Base-by-base conservation (phyloP, 2,888 invertebrate species). In the Clostera curtula region DNA sequence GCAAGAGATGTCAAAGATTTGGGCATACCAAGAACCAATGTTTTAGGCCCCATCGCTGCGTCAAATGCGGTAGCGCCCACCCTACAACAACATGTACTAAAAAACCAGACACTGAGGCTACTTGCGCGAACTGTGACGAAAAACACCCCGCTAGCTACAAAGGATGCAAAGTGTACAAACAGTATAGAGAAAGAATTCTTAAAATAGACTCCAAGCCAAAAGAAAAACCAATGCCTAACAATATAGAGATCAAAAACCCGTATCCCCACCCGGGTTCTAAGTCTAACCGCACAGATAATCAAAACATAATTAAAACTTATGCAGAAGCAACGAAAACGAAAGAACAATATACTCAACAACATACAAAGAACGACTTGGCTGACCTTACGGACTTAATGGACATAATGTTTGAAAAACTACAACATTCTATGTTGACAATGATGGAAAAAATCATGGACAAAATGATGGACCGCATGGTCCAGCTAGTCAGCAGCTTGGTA, bases 11-110 rank as follows among this genome's bases (percentile, higher is more conserved):
- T 18, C 45, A 49, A 27, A 29, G 38, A 26, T 49, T 40, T 19
- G 45, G 45, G 3, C 47, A 45, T 16, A 26, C 40, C 6, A 43
- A 49, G 29, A 46, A 46, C 14, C 37, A 43, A 24, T 46, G 46
- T 19, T 24, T 21, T 17, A 28, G 49, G 25, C 41, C 46, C 1
- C 42, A 20, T 17, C 16, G 42, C 6, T 49, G 42, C n/a, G n/a
- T 49, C 3, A 49, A 49, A 30, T 49, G 45, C 19, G 45, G 32
- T 4, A 22, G 31, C 3, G 27, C 22, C 33, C 15, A 15, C 6
- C 15, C 15, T 15, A 15, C 15, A 4, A 15, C 4, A 5, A 15
- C 15, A 15, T 15, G 43, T 21, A 14, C 18, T 5, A 45, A 43
- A 30, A 32, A 28, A n/a, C 32, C 40, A 5, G n/a, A n/a, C n/a